Evolutionary conservation across 2,113 vertebrate species (phyloP).

Genomic region (Ochotona curzoniae): DNA sequence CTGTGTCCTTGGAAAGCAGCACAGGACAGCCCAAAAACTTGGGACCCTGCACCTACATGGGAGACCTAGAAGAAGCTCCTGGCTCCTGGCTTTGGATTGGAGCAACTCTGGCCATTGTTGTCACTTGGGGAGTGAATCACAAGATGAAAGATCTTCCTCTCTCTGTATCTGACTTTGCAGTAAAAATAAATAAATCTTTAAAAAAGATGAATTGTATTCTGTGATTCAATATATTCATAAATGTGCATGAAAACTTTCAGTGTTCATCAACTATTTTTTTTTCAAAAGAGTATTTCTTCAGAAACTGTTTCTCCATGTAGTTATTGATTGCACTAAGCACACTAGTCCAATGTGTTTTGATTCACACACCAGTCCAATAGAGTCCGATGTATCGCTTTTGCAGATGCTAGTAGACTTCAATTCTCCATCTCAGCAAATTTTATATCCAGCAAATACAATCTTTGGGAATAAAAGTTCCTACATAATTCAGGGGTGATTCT

Average conservation of each 20-base stretch:
- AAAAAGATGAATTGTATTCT: neutral
- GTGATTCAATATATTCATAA: neutral
- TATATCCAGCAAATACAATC: conserved; percentile 26
- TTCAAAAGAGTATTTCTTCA: conserved; percentile 38
- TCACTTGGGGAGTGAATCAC: too few species aligned
- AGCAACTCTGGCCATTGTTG: too few species aligned
- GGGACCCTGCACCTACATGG: too few species aligned
- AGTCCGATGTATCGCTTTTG: conserved; percentile 22
- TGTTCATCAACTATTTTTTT: neutral
- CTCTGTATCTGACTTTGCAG: too few species aligned
- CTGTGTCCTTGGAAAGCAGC: too few species aligned
- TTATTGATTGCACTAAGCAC: neutral
- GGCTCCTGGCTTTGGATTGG: too few species aligned
- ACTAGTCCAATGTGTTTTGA: conserved; percentile 27
- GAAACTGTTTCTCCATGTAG: conserved; percentile 31
- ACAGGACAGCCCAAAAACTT: too few species aligned
- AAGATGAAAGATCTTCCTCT: too few species aligned
- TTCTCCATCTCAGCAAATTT: conserved; percentile 27
- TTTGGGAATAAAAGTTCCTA: conserved; percentile 34
- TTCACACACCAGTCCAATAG: neutral
- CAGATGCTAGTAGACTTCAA: conserved; percentile 17
- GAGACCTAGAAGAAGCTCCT: too few species aligned
- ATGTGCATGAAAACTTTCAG: neutral
- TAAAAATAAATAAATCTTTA: too few species aligned
- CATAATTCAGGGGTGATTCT: conserved; percentile 11